A percentile compares a stretch with the other conserved stretches of the same genome.
Conservation (phyloP, 2,888 invertebrate genomes). For the Lathronympha strigana region DNA sequence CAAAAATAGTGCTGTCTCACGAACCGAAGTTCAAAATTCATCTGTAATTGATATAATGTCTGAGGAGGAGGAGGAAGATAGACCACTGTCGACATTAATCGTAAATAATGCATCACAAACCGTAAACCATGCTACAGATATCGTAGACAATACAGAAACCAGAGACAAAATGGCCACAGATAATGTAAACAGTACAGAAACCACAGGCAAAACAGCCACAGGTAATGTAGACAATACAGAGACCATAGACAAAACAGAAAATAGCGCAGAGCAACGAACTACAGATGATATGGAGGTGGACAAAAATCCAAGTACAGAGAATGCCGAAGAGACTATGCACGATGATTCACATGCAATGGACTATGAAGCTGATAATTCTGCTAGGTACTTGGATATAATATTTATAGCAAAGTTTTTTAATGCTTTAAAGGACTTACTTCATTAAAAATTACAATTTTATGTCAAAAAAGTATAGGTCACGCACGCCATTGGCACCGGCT, state of each 20-base stretch:
- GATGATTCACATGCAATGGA: conserved; percentile 46
- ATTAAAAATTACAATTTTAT: too few species aligned
- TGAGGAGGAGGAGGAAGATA: background rate
- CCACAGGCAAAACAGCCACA: too few species aligned
- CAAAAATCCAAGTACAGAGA: conserved; percentile 3
- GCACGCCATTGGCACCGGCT: too few species aligned
- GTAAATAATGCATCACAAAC: too few species aligned
- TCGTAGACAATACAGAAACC: background rate
- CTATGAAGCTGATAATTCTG: conserved; percentile 61
- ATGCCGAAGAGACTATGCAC: background rate
- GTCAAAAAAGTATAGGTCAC: too few species aligned
- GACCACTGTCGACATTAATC: background rate
- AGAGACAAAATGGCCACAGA: background rate
- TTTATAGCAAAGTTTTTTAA: background rate
- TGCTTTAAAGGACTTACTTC: too few species aligned
- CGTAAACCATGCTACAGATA: background rate
- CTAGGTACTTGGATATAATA: conserved; percentile 49
- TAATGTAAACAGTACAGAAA: background rate
- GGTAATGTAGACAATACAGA: background rate
- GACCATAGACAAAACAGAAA: background rate
- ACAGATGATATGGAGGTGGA: background rate
- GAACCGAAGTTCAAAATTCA: background rate
- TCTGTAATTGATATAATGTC: background rate
- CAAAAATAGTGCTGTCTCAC: background rate
- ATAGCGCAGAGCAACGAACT: background rate